A percentile compares a stretch with the other conserved stretches of the same genome.
These are phyloP conservation scores for Amblyornis subalaris DNA, from an alignment of 2,113 vertebrate genomes.

Conservation along the genomic window DNA sequence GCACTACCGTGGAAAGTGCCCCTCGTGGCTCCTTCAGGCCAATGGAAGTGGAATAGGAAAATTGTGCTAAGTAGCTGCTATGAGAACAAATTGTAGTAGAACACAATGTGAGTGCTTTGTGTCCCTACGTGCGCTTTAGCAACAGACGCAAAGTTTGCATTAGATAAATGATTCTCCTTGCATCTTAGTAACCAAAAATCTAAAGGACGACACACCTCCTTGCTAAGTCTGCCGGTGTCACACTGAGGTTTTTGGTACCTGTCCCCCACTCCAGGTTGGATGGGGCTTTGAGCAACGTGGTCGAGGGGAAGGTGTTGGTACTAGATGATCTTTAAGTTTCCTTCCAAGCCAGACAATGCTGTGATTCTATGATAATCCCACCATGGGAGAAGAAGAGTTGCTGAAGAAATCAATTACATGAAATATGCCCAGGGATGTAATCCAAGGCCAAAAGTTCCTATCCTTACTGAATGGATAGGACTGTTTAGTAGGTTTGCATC, in stretches of 20 bases:
- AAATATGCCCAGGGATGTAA: not conserved
- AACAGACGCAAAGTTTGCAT: not conserved
- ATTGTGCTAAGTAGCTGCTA: not conserved
- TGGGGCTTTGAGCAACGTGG: not conserved
- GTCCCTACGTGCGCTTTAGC: not conserved
- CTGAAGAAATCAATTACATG: not conserved
- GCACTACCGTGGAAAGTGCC: not conserved
- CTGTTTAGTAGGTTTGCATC: not conserved
- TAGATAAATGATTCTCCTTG: not conserved
- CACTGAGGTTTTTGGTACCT: not conserved
- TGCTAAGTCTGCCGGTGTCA: not conserved
- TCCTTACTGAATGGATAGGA: not conserved
- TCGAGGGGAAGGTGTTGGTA: not conserved
- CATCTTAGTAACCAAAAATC: not conserved
- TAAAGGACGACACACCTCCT: accelerated
- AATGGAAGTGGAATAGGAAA: not conserved
- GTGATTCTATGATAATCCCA: not conserved
- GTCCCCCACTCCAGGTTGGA: not conserved
- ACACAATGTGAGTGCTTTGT: not conserved
- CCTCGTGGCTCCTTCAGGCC: not conserved
- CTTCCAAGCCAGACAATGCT: not conserved
- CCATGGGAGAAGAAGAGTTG: not conserved
- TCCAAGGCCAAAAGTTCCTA: not conserved
- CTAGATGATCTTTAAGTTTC: not conserved
- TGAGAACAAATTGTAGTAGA: not conserved